Evolutionary conservation across 1,140 invertebrate genomes (phyloP), one percentile per base, ranked within the genome.

Genomic region (Homarus americanus): DNA sequence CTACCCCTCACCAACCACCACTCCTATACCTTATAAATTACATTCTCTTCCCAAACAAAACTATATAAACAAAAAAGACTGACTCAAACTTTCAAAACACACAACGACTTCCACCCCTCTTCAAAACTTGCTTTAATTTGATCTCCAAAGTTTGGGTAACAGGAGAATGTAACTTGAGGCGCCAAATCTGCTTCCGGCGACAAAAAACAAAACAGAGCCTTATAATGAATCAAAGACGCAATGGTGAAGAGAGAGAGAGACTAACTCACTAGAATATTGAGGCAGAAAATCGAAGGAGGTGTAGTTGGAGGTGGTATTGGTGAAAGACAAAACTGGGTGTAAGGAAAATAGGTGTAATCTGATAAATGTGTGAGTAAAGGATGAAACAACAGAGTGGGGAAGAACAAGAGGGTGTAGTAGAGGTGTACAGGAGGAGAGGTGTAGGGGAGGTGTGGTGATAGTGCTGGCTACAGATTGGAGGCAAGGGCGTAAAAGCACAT

Each of bases 131-230:
- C 28, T 69, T 69, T 69, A 69, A 69, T 69, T 69, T 69, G 63
- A 69, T 69, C 63, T 69, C n/a, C n/a, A 69, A 69, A 69, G 63
- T 69, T 69, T 69, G 63, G 63, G 63, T 69, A 12, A 69, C 24
- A n/a, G n/a, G 28, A n/a, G 58, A 24, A 20, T 7, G n/a, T 28
- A 32, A 69, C 63, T n/a, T 0, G 63, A 12, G n/a, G 63, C 63
- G 63, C n/a, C 24, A 32, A 69, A 32, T 69, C n/a, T 69, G 63
- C 63, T 69, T 69, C 63, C 24, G 7, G 4, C 4, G n/a, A 32
- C 9, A 28, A 69, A 69, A 49, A 69, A 69, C 28, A 4, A 3
- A 12, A 7, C 63, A 69, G n/a, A 69, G 28, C 63, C 63, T 7
- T 28, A 7, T 69, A 69, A 69, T 69, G n/a, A 69, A 32, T 69